Base-by-base conservation (phyloP, 2,113 vertebrate species). In the Vimba vimba region DNA sequence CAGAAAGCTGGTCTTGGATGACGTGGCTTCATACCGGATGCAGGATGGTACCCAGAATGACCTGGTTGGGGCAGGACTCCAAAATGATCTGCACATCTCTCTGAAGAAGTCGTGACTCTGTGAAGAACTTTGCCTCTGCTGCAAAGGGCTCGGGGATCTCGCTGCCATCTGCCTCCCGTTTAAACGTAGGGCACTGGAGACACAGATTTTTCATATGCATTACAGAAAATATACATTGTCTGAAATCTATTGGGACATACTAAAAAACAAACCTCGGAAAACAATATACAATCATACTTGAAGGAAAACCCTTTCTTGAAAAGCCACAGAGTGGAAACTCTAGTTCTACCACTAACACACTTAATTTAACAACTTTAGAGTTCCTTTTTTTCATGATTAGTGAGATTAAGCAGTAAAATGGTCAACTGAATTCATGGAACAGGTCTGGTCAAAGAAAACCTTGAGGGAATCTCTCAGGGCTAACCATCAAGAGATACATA, bases 1-100 rank as follows among this genome's bases (percentile, higher is more conserved):
- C 39, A 79, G 23, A 43, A 60, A 5, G 19, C 23, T 10, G 13
- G 45, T 36, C 4, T n/a, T 3, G 12, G 13, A 39, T 45, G 4
- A 55, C 2, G 25, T 11, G 60, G 33, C 12, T 36, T 39, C 95
- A 91, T 93, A 96, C 98, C 87, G 98, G 98, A 89, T 99, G 98
- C 76, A 99, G 94, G 93, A 99, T 97, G 91, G 97, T 98, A 45
- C 98, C 98, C 92, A 99, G 92, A 90, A 99, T 94, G 92, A 97
- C 93, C 94, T 99, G 98, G 94, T 99, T 99, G 88, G 97, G 98
- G 87, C 97, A 98, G 93, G 97, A 98, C 93, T 99, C 98, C 94
- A 99, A 91, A 85, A 99, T 94, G 11, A 99, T 99, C 94, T 99
- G 98, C 86, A 99, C 98, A 0, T 99, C 98, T 88, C 98, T 95